Evolutionary conservation across 1,140 invertebrate genomes (phyloP), one percentile per base, ranked within the genome.

Genomic region (Camponotus pennsylvanicus): DNA sequence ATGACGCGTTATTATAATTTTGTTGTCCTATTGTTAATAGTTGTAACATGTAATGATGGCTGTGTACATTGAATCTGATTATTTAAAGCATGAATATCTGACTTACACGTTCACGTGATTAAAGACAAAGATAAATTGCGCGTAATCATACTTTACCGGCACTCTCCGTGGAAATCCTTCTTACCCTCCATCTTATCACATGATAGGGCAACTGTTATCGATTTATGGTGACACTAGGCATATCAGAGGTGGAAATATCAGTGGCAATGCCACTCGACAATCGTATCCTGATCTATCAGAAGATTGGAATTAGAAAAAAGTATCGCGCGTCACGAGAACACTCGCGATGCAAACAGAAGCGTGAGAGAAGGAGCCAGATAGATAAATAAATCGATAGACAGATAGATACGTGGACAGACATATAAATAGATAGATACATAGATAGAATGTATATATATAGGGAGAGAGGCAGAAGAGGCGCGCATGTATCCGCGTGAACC

Each of bases 181-280:
- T 61, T 75, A 75, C 55, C 13, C 40, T 37, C 27, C 18, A 57
- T 83, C 55, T 83, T 63, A 49, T 75, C 69, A 49, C 79, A 27
- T 57, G 40, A 83, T 49, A 73, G 40, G n/a, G 69, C n/a, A 83
- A 61, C 69, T 61, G 42, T 75, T 83, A 83, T 83, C 69, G 69
- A 83, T 75, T 57, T 83, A 63, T 18, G 55, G 3, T 40, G 79
- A 73, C 57, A 75, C 27, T 61, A 83, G 40, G 3, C 37, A 49
- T 27, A 49, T 3, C 67, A 75, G n/a, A 34, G 40, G n/a, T 45
- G 18, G 40, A 61, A 61, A 73, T 11, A 21, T 45, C 40, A 37
- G 18, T 63, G 40, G n/a, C 73, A 73, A 83, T 45, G 55, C 21
- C 37, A 75, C 27, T 34, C 40, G 64, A 27, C 64, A 57, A 57